phyloP scores from a whole-genome alignment of 2,113 vertebrate genomes.

The Ellobius talpinus region DNA sequence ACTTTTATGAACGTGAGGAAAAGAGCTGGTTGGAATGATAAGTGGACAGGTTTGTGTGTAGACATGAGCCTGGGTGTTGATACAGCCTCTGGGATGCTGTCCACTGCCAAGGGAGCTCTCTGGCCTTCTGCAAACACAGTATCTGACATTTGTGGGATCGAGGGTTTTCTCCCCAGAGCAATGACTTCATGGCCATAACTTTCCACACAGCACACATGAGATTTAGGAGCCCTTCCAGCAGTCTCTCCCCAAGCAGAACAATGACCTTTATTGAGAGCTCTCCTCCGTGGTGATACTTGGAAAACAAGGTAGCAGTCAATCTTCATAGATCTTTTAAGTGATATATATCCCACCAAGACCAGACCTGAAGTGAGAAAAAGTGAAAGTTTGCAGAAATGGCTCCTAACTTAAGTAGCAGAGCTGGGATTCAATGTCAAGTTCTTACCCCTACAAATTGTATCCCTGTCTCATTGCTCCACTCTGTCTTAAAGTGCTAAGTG shows the following conservation, averaged over 20 bases:
- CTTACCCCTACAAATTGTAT: not conserved
- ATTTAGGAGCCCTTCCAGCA: not conserved
- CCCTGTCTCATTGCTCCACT: not conserved
- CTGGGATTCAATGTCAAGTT: not conserved
- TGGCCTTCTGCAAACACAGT: not conserved
- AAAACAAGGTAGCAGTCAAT: not conserved
- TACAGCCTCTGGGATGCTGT: not conserved
- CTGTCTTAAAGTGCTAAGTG: not conserved
- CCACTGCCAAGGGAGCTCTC: not conserved
- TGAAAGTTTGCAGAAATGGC: not conserved
- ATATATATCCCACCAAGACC: not conserved
- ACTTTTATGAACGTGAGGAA: not conserved
- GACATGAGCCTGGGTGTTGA: not conserved
- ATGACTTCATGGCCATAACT: not conserved
- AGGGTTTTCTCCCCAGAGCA: not conserved
- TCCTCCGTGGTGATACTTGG: not conserved
- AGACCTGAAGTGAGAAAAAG: not conserved
- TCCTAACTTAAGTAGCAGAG: not conserved
- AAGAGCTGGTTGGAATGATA: not conserved
- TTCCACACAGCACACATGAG: not conserved
- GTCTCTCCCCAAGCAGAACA: not conserved
- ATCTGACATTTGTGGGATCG: not conserved
- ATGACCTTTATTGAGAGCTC: not conserved
- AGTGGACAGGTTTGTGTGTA: not conserved
- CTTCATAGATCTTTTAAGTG: not conserved